These are phyloP conservation scores for Rallus limicola DNA, from an alignment of 2,113 vertebrate species.

Conservation along the genomic window DNA sequence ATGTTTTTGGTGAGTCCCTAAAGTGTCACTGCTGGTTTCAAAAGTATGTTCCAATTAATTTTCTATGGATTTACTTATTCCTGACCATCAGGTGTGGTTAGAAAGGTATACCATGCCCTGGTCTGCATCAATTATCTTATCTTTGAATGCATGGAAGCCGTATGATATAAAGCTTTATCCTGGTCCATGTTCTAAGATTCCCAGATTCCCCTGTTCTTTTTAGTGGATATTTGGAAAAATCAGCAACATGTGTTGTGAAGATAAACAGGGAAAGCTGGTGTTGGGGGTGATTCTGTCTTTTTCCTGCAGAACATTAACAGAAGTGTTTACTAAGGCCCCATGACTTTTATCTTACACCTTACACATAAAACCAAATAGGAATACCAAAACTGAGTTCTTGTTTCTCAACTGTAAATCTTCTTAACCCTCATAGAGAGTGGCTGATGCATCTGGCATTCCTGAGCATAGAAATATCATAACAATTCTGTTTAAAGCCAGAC, in stretches of 20 bases:
- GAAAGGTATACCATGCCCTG: background rate
- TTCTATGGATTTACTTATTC: background rate
- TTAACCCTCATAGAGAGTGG: background rate
- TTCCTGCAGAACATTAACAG: background rate
- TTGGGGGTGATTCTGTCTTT: background rate
- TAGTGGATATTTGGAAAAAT: background rate
- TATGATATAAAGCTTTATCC: background rate
- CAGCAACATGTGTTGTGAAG: rapidly evolving
- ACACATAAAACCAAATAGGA: background rate
- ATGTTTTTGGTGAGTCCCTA: background rate
- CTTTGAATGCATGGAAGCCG: background rate
- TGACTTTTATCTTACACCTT: background rate
- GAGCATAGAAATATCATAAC: background rate
- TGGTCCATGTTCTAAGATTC: background rate
- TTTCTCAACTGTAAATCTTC: background rate
- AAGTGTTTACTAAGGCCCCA: background rate
- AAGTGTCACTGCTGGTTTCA: background rate
- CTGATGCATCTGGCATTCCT: background rate
- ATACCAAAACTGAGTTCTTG: background rate
- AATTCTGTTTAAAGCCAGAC: background rate
- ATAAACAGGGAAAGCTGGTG: background rate
- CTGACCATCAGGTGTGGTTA: background rate
- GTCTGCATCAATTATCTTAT: background rate
- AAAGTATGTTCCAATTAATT: background rate
- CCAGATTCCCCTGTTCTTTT: background rate